phyloP scores from a whole-genome alignment of 2,888 invertebrate genomes.

The Platycnemis pennipes region DNA sequence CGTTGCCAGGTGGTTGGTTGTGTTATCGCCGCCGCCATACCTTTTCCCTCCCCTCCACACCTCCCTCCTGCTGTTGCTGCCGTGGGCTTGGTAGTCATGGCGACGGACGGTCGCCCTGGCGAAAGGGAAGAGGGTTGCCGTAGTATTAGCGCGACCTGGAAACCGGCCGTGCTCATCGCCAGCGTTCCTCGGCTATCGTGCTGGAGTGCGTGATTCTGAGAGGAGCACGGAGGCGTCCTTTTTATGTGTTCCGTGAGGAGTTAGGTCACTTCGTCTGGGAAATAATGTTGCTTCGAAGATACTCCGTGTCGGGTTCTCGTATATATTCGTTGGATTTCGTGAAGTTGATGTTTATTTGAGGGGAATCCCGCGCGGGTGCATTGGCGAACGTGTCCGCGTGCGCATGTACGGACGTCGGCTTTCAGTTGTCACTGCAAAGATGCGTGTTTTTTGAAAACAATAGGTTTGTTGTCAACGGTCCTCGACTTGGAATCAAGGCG shows the following conservation, averaged over 20 bases:
- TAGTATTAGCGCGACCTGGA: neutral
- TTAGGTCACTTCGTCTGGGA: neutral
- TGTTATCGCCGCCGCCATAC: slow-evolving; percentile 56
- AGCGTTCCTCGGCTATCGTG: too few relatives aligned
- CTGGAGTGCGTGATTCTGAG: neutral
- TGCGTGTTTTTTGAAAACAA: neutral
- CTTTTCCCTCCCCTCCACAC: neutral
- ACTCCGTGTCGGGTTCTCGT: neutral
- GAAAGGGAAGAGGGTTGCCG: neutral
- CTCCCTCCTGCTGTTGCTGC: neutral
- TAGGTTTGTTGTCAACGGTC: neutral
- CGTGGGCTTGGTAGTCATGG: slow-evolving; percentile 9
- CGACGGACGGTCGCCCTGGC: neutral
- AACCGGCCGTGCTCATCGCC: neutral
- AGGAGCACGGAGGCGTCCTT: too few relatives aligned
- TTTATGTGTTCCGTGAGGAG: neutral
- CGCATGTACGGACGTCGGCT: neutral
- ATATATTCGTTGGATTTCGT: neutral
- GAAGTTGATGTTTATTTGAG: neutral
- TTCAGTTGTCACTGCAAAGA: neutral
- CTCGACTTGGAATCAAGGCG: neutral
- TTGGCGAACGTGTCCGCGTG: neutral
- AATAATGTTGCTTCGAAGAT: neutral
- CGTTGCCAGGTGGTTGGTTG: slow-evolving; percentile 44
- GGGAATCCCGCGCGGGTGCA: neutral